phyloP scores from a whole-genome alignment of 2,113 vertebrate species.

The Crypturellus undulatus region DNA sequence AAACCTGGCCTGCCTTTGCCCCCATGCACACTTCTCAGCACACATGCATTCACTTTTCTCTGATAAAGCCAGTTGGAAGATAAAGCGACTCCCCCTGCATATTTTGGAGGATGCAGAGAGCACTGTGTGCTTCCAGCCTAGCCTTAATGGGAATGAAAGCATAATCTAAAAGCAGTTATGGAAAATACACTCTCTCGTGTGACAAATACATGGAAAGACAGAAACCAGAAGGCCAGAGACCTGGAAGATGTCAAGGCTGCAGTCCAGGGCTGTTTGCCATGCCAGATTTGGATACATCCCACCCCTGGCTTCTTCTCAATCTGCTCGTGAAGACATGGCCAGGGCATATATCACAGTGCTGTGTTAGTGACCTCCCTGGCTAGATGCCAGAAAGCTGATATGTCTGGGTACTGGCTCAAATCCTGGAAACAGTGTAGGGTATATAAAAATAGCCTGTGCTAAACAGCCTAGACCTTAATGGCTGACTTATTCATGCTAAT shows the following conservation, averaged over 20 bases:
- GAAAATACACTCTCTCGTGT: not conserved
- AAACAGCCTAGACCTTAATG: not conserved
- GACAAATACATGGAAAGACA: not conserved
- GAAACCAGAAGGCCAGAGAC: conserved; percentile 2
- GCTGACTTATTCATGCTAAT: not conserved
- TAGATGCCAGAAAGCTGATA: not conserved
- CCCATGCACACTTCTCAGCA: not conserved
- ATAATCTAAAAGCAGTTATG: not conserved
- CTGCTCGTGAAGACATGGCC: not conserved
- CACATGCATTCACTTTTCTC: not conserved
- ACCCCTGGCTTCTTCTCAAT: not conserved
- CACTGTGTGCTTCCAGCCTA: not conserved
- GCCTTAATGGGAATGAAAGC: not conserved
- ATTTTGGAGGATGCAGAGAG: not conserved
- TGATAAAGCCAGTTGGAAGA: not conserved
- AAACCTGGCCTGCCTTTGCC: not conserved
- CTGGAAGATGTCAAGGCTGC: conserved; percentile 33
- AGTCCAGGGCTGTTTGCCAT: not conserved
- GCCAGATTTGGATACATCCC: not conserved
- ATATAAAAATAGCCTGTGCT: not conserved
- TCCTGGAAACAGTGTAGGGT: not conserved
- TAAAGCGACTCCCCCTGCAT: not conserved
- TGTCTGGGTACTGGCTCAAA: not conserved
- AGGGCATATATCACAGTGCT: not conserved
- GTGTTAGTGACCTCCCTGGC: conserved; percentile 3